Base-by-base conservation (phyloP, 1,140 invertebrate species). In the Papilio polyxenes region DNA sequence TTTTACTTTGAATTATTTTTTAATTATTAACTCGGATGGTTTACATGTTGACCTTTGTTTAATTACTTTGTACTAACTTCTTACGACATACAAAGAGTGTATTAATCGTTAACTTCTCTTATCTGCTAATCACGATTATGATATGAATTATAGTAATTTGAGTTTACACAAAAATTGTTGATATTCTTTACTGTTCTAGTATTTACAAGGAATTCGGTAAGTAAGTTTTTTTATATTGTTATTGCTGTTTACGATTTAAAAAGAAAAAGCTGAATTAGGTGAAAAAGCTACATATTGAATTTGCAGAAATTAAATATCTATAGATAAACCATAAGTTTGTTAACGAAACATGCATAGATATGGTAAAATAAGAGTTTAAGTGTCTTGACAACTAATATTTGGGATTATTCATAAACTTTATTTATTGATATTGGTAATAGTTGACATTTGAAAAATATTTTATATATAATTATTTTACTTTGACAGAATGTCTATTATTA, bases 51-150 rank as follows among this genome's bases (percentile, higher is more conserved):
- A 80, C 59, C 62, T 69, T 80, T 80, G 56, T 65, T 80, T 80
- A 69, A 80, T 65, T 80, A 80, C 78, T 80, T 80, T 69, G 40
- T 65, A 65, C 56, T 80, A 49, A 15, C 9, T 69, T 69, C n/a
- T 20, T 80, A n/a, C 48, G 37, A 48, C 56, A 80, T 23, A 65
- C 31, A 31, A 20, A 10, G 20, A 65, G 59, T 49, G 40, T 23
- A 69, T 37, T 69, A 20, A 77, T 31, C 17, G 49, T 20, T 69
- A 79, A 62, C 56, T 80, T 1, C n/a, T 31, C 40, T 80, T 80
- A 80, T 80, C 78, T 48, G 8, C 59, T 80, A 69, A 80, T 80
- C 56, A 80, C 51, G 78, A 80, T 80, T 49, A 80, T 62, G 59
- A 48, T 72, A 72, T 72, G 65, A 72, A 15, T 53, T 51, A n/a